phyloP scores from a whole-genome alignment of 2,113 vertebrate genomes.

The Lontra canadensis region DNA sequence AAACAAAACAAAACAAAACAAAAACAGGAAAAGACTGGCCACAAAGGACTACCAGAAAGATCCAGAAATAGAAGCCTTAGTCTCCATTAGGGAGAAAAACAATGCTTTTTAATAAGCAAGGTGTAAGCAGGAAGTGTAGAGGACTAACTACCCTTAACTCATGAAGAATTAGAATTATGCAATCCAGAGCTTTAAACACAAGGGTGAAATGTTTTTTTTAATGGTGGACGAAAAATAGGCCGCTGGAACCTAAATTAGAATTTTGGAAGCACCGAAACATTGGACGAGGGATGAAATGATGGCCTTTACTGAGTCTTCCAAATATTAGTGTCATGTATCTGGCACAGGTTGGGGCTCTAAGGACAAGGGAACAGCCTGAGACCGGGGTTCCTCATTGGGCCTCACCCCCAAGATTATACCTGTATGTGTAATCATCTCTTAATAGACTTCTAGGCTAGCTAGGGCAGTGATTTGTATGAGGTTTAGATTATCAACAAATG shows the following conservation, averaged over 20 bases:
- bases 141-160: not conserved
- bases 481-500: not conserved
- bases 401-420: not conserved
- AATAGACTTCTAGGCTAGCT: not conserved
- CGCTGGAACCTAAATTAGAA: not conserved
- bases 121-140: accelerated
- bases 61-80: not conserved
- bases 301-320: not conserved
- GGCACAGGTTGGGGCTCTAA: not conserved
- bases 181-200: not conserved
- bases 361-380: not conserved
- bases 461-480: not conserved
- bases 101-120: not conserved
- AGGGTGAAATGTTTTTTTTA: not conserved
- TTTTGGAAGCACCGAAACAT: not conserved
- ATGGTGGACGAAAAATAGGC: not conserved
- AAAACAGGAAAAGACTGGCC: not conserved
- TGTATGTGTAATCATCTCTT: not conserved
- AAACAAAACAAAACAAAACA: too few relatives aligned
- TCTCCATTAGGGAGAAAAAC: not conserved
- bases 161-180: not conserved
- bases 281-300: not conserved
- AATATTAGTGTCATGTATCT: not conserved
- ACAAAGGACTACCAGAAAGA: not conserved
- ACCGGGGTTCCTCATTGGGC: not conserved